These are phyloP conservation scores for Actinia tenebrosa DNA, from an alignment of 64 coral and sea anemone species.

Conservation along the genomic window DNA sequence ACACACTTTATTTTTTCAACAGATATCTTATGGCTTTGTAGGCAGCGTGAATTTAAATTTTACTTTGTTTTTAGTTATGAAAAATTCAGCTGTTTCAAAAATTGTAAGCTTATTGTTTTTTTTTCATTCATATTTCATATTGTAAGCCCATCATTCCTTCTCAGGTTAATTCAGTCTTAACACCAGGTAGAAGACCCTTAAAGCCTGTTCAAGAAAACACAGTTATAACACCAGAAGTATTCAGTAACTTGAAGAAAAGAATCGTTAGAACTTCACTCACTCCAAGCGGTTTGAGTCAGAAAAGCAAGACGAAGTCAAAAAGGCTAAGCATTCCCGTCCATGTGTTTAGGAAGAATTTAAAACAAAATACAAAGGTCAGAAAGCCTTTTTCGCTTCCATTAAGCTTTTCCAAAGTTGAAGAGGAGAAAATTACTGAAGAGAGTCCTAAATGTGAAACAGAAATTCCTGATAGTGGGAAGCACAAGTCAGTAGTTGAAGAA, in stretches of 20 bases:
- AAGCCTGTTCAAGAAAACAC: conserved; percentile 44
- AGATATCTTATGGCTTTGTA: not conserved
- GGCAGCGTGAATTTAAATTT: not conserved
- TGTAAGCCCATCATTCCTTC: not conserved
- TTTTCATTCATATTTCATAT: not conserved
- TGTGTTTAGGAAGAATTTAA: conserved; percentile 26
- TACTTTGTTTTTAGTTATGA: not conserved
- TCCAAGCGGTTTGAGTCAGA: not conserved
- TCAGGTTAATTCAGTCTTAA: conserved; percentile 39
- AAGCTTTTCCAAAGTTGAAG: not conserved
- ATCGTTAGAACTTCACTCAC: conserved; percentile 10
- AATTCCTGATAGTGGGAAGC: not conserved
- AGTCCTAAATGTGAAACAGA: not conserved
- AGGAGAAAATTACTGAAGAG: not conserved
- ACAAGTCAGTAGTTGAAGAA: not conserved
- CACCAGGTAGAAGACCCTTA: conserved; percentile 44
- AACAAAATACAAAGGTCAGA: conserved; percentile 21
- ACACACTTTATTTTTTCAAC: not conserved
- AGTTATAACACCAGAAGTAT: conserved; percentile 27
- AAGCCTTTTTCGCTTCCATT: conserved; percentile 20
- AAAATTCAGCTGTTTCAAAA: not conserved
- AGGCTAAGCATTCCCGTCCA: conserved; percentile 50
- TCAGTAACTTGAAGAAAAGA: conserved; percentile 10
- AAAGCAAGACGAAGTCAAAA: conserved; percentile 33
- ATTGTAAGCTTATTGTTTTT: no score